Evolutionary conservation across 1,140 invertebrate genomes (phyloP), one percentile per base, ranked within the genome.

Genomic region (Anastatus disparis): DNA sequence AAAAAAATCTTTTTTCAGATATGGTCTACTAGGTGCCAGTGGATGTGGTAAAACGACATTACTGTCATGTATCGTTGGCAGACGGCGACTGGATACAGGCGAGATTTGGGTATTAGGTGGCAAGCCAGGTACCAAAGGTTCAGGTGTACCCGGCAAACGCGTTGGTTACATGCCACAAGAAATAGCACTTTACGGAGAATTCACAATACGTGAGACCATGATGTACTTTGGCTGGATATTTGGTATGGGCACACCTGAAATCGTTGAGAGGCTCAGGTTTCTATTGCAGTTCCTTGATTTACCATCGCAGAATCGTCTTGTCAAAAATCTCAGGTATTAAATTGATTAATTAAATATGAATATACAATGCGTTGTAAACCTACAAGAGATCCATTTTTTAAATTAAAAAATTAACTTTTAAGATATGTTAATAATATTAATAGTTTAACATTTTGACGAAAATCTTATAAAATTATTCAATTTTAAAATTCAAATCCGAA

Each of bases 191-290:
- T 98, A 97, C 82, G 94, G 94, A 1, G 95, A 98, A 84, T 97
- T 99, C 84, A 94, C 95, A 0, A 98, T 98, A 71, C 90, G 91
- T 69, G 97, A 99, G 82, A 98, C 96, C 0, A 93, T 98, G 90
- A 91, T 94, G 87, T 98, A 97, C 81, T 98, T 98, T 84, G 97
- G 97, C n/a, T 94, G 95, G 89, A 93, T 98, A 75, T 95, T 96
- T 80, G 93, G 95, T 63, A 97, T 98, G 95, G 87, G 89, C 75
- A 91, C 91, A 3, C 82, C 87, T 27, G 91, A 94, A 81, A 95
- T 97, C 66, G 86, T 90, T 20, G 91, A 94, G 71, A 89, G 95
- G 76, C 89, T 95, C 70, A 89, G 93, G 70, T 98, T 98, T 85
- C 87, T 99, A 3, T 82, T 98, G 1, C 92, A 95, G 78, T 97